Base-by-base conservation (phyloP, 2,888 invertebrate species). In the Pocota personata region DNA sequence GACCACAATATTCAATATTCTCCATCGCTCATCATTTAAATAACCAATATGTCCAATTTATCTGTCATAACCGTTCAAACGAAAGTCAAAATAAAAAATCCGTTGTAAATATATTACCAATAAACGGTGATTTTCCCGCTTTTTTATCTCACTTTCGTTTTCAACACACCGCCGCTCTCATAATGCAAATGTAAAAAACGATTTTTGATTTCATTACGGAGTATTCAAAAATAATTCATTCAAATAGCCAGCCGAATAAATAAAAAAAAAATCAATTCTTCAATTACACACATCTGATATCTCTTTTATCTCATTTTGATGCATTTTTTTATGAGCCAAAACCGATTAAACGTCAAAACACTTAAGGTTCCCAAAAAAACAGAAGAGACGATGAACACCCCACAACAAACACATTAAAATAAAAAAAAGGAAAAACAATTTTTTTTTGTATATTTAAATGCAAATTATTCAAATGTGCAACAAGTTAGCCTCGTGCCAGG, bases 401-500 rank as follows among this genome's bases (percentile, higher is more conserved):
- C 55, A 30, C 58, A 52, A 40, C 43, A 37, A 58, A 35, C 14
- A 7, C 12, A 50, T 16, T 37, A 40, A 19, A 30, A 67, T n/a
- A 58, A 52, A 43, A 46, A 77, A 19, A 62, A 46, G 37, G 76
- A 76, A n/a, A 24, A 30, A 24, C 58, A 10, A 21, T 57, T 46
- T 62, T 37, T 43, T 50, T 16, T 67, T 55, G 21, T 64, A 76
- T 67, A 77, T 77, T 87, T 87, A 82, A 87, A 87, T 82, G 82
- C 86, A 87, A 87, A 82, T 87, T 72, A 82, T 76, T 87, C 82
- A 87, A 87, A 87, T 87, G 86, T 82, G 86, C 86, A 87, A 87
- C 86, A 82, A 87, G 86, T 87, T 77, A 82, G 87, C 87, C 87
- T 82, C 87, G 87, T 87, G 87, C 82, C 87, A 86, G 80, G 87